A percentile compares a stretch with the other conserved stretches of the same genome.
Evolutionary conservation across 2,888 invertebrate species (phyloP).

Genomic region (Lamellibrachia columna): DNA sequence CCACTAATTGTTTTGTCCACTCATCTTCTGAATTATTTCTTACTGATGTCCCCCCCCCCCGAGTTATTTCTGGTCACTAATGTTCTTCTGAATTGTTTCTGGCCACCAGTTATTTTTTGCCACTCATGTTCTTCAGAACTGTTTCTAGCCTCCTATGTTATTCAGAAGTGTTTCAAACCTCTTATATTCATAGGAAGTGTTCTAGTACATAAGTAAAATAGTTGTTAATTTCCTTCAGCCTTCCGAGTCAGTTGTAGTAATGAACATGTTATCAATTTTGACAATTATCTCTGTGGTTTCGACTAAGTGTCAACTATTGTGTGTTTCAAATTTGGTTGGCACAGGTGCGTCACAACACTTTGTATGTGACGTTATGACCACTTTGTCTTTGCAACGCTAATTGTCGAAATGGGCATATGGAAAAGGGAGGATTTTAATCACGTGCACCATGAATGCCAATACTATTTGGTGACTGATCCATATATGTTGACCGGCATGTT

Average conservation of each 20-base stretch:
- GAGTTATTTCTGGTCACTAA: neutral
- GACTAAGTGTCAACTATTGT: neutral
- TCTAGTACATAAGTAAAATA: too few species aligned
- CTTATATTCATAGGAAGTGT: too few species aligned
- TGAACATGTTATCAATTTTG: neutral
- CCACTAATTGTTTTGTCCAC: too few species aligned
- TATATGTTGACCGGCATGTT: neutral
- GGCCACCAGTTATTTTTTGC: neutral
- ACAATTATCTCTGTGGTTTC: neutral
- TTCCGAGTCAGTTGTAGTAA: too few species aligned
- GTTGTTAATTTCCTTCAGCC: too few species aligned
- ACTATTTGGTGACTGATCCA: neutral
- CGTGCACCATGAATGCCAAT: neutral
- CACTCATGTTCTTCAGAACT: too few species aligned
- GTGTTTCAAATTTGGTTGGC: neutral
- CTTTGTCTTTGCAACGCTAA: neutral
- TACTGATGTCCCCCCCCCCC: too few species aligned
- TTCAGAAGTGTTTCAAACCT: too few species aligned
- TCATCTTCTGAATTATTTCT: too few species aligned
- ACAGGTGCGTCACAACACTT: neutral
- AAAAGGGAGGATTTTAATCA: too few species aligned
- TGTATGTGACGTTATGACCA: neutral
- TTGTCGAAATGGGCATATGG: neutral
- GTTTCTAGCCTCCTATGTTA: too few species aligned
- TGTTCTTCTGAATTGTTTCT: neutral